Percentiles rank a stretch among this genome's conserved stretches.
Evolutionary conservation across 2,797 vertebrate species (phyloP).

Genomic region (Crenichthys baileyi): DNA sequence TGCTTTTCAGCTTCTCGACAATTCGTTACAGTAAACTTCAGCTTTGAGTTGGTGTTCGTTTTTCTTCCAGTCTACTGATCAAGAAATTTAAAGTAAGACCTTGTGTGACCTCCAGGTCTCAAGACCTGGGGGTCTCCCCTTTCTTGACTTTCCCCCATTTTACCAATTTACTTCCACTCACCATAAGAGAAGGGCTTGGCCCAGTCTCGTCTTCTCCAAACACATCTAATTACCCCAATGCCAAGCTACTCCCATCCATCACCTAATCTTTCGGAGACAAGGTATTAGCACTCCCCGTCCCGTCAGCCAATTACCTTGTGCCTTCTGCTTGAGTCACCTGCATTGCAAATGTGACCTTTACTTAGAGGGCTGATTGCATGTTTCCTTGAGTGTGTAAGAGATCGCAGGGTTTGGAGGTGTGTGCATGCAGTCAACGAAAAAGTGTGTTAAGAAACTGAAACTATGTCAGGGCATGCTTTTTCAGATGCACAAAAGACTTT

Average conservation of each 20-base stretch:
- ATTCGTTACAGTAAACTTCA: neutral
- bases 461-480: conserved; percentile 21
- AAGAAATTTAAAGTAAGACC: conserved; percentile 39
- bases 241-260: conserved; percentile 87
- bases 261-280: conserved; percentile 85
- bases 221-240: conserved; percentile 86
- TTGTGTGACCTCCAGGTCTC: conserved; percentile 44
- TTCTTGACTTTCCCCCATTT: conserved; percentile 36
- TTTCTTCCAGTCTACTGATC: conserved; percentile 18
- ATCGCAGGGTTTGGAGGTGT: conserved; percentile 41
- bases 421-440: conserved; percentile 38
- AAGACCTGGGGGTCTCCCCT: conserved; percentile 28
- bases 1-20: neutral
- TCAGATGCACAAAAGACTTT: conserved; percentile 26
- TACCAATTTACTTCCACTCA: conserved; percentile 61
- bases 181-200: conserved; percentile 71
- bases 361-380: conserved; percentile 90
- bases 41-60: neutral
- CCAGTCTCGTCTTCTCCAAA: conserved; percentile 73
- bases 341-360: conserved; percentile 99
- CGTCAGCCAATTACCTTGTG: conserved; percentile 93
- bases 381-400: conserved; percentile 84
- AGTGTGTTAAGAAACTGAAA: conserved; percentile 55
- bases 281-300: conserved; percentile 85
- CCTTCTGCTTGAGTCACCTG: conserved; percentile 85